Conservation (phyloP, 53 echinoderm and acorn worm genomes). For the Paracentrotus lividus region DNA sequence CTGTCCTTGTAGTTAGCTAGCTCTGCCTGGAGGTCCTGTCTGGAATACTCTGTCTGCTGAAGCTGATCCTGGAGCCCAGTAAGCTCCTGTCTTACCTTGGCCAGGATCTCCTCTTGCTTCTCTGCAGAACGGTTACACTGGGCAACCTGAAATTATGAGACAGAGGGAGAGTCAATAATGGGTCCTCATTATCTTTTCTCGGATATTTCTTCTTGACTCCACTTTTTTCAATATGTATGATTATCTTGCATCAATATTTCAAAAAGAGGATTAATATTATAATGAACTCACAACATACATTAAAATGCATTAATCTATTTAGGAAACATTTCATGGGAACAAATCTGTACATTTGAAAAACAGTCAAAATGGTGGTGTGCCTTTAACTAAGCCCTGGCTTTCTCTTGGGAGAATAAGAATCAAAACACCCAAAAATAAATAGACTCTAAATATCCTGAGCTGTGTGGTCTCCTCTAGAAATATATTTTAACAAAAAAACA, state of each 20-base stretch:
- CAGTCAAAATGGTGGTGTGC: no score
- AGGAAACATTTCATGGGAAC: no score
- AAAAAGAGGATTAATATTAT: no score
- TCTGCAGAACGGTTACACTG: slow-evolving; percentile 81
- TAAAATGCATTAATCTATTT: no score
- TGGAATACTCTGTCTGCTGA: slow-evolving; percentile 76
- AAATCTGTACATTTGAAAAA: no score
- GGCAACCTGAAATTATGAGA: slow-evolving; percentile 66
- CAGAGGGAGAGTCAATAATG: background rate
- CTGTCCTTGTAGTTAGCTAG: slow-evolving; percentile 88
- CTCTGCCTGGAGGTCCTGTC: slow-evolving; percentile 84
- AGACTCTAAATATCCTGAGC: background rate
- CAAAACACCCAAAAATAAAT: background rate
- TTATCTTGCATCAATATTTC: no score
- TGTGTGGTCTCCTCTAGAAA: background rate
- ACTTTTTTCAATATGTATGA: no score
- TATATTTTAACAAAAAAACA: no score
- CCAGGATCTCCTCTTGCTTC: slow-evolving; percentile 81
- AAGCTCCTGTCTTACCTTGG: slow-evolving; percentile 78
- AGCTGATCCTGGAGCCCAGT: slow-evolving; percentile 82
- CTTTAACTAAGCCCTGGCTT: no score
- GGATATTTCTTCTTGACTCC: no score
- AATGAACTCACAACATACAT: no score
- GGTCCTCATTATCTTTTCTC: no score
- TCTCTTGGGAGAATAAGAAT: background rate